Percentiles rank a stretch among this genome's conserved stretches.
phyloP scores from a whole-genome alignment of 2,113 vertebrate genomes.

The Nyctibius bracteatus region DNA sequence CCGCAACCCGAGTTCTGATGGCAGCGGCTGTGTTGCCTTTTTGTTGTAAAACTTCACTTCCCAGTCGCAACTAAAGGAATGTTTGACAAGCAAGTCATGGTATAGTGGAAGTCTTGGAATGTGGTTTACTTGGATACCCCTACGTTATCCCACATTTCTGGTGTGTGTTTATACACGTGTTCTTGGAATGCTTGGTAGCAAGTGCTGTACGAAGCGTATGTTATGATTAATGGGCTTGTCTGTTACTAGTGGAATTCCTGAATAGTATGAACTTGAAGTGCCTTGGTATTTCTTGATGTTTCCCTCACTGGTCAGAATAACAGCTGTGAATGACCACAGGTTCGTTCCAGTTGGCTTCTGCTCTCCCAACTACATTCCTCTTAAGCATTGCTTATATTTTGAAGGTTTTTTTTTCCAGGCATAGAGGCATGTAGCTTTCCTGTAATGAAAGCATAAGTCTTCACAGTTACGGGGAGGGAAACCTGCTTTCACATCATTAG shows the following conservation, averaged over 20 bases:
- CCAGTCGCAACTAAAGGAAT: neutral
- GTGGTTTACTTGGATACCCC: neutral
- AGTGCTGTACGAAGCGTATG: neutral
- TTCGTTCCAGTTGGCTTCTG: neutral
- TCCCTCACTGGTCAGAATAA: neutral
- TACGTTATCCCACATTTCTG: neutral
- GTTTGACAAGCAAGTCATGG: neutral
- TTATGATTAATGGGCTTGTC: neutral
- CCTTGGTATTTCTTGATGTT: neutral
- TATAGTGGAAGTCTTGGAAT: neutral
- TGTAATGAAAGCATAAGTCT: conserved; percentile 32
- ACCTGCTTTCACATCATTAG: conserved; percentile 11
- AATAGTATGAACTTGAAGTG: neutral
- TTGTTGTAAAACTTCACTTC: neutral
- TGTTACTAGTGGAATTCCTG: neutral
- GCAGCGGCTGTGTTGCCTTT: neutral
- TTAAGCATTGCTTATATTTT: neutral
- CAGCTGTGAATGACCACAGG: neutral
- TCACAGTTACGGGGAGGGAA: conserved; percentile 22
- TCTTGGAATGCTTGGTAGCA: neutral
- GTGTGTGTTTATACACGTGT: neutral
- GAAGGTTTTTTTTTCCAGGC: neutral
- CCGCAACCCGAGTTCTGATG: neutral
- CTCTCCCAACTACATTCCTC: neutral
- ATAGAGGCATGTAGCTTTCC: neutral